Conservation (phyloP, 2,797 vertebrate species). For the Cichlasoma orientale region DNA sequence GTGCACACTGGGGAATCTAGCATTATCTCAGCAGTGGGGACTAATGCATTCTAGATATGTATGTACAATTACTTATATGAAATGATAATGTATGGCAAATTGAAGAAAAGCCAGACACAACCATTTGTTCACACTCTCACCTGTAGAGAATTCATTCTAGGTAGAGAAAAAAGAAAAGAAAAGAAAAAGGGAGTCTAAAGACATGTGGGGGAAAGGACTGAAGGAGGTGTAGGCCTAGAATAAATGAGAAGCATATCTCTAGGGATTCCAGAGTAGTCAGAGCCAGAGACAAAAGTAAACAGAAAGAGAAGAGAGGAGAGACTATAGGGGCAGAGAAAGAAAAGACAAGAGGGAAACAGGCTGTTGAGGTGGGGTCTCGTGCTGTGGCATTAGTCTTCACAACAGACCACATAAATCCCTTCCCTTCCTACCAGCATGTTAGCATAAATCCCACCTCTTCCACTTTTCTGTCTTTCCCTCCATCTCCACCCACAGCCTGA, state of each 20-base stretch:
- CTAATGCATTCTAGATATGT: slow-evolving; percentile 11
- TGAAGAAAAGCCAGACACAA: slow-evolving; percentile 14
- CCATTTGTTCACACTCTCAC: background rate
- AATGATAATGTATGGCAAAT: slow-evolving; percentile 5
- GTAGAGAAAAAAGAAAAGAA: background rate
- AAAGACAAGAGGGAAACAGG: slow-evolving; percentile 14
- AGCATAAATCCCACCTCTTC: slow-evolving; percentile 56
- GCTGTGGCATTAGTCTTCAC: slow-evolving; percentile 55
- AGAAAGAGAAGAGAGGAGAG: slow-evolving; percentile 32
- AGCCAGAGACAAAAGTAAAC: slow-evolving; percentile 57
- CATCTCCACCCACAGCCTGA: slow-evolving; percentile 34
- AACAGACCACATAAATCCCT: slow-evolving; percentile 49
- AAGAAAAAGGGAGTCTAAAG: slow-evolving; percentile 5
- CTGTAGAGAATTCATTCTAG: slow-evolving; percentile 26
- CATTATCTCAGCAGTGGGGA: slow-evolving; percentile 22
- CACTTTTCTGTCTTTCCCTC: slow-evolving; percentile 26
- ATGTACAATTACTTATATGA: slow-evolving; percentile 23
- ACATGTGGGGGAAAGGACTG: slow-evolving; percentile 19
- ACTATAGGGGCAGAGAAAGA: slow-evolving; percentile 11
- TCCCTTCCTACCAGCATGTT: slow-evolving; percentile 36
- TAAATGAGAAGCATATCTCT: slow-evolving; percentile 52
- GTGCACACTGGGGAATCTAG: slow-evolving; percentile 20
- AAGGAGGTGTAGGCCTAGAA: slow-evolving; percentile 50
- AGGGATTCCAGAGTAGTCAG: slow-evolving; percentile 35
- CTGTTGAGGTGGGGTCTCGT: slow-evolving; percentile 24